phyloP scores from a whole-genome alignment of 2,888 invertebrate genomes.

The Thereva unica region DNA sequence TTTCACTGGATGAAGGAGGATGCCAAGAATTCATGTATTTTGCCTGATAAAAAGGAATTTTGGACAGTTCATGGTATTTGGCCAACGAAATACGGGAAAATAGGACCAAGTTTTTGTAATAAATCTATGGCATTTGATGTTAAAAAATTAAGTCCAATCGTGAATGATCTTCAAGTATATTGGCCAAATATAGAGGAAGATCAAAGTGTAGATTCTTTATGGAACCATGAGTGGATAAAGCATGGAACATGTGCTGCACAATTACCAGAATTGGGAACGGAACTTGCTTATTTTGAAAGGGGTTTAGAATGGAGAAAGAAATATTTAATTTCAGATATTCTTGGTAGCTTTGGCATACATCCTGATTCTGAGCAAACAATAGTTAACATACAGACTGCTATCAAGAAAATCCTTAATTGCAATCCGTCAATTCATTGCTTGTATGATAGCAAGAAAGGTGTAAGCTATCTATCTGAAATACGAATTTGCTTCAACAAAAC shows the following conservation, averaged over 20 bases:
- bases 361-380: conserved; percentile 62
- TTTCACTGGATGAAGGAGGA: conserved; percentile 69
- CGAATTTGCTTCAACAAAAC: conserved; percentile 74
- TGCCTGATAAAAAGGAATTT: conserved; percentile 64
- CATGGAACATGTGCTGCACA: conserved; percentile 78
- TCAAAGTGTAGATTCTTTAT: conserved; percentile 61
- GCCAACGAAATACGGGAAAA: conserved; percentile 72
- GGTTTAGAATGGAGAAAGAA: conserved; percentile 66
- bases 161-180: conserved; percentile 61
- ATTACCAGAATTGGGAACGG: conserved; percentile 63
- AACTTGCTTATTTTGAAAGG: conserved; percentile 70
- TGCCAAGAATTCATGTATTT: conserved; percentile 64
- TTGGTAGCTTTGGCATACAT: conserved; percentile 62
- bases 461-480: conserved; percentile 70
- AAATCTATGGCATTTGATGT: conserved; percentile 69
- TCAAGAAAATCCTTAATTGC: conserved; percentile 62
- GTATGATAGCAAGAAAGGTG: conserved; percentile 62
- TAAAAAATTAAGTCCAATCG: conserved; percentile 64
- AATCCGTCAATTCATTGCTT: conserved; percentile 69
- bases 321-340: conserved; percentile 66
- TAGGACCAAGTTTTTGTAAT: conserved; percentile 75
- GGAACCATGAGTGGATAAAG: conserved; percentile 83
- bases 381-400: conserved; percentile 60
- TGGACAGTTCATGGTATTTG: conserved; percentile 86
- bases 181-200: conserved; percentile 74